phyloP scores from a whole-genome alignment of 2,888 invertebrate species.

The Tachina lurida region DNA sequence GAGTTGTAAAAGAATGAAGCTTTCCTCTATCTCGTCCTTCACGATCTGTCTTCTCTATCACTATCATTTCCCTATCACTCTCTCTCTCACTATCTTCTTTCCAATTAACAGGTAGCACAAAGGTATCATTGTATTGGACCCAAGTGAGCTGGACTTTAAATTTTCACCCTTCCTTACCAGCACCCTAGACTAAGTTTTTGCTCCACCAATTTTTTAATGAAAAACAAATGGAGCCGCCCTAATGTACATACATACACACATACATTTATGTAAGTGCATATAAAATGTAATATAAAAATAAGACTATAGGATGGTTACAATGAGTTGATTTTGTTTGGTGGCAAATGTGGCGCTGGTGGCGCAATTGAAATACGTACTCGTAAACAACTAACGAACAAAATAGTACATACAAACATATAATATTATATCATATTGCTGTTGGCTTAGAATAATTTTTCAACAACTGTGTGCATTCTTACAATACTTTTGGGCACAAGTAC shows the following conservation, averaged over 20 bases:
- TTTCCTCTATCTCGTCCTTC: too few species aligned
- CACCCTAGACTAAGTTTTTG: too few species aligned
- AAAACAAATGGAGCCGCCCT: too few species aligned
- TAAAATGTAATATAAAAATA: conserved; percentile 2
- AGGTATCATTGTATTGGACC: too few species aligned
- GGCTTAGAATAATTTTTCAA: conserved; percentile 31
- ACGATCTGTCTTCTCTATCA: too few species aligned
- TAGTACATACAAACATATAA: neutral
- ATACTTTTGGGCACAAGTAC: conserved; percentile 14
- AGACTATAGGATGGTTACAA: conserved; percentile 11
- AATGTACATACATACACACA: neutral
- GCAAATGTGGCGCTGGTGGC: conserved; percentile 28
- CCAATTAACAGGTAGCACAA: too few species aligned
- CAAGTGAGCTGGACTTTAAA: too few species aligned
- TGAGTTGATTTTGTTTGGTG: conserved; percentile 18
- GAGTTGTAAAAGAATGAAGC: too few species aligned
- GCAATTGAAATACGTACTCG: neutral
- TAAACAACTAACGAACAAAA: conserved; percentile 5
- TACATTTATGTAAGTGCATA: neutral
- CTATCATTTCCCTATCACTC: too few species aligned
- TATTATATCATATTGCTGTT: conserved; percentile 37
- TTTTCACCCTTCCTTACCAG: too few species aligned
- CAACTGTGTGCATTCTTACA: neutral
- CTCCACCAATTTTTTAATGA: too few species aligned
- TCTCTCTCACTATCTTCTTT: too few species aligned